These are phyloP conservation scores for Styela clava DNA, from an alignment of 23 tunicate genomes.

Conservation along the genomic window DNA sequence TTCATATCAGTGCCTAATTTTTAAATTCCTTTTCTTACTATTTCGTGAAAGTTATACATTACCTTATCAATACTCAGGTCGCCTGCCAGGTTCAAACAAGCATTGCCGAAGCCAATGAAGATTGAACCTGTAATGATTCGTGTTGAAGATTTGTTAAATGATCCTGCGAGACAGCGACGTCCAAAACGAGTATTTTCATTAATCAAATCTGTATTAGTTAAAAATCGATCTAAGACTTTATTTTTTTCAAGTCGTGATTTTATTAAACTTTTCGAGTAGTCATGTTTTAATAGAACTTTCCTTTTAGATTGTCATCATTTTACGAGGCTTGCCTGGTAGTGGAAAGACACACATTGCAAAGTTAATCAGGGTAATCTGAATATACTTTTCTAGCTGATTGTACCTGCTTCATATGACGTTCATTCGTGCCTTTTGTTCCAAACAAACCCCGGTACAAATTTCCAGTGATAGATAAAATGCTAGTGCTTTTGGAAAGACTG, in stretches of 20 bases:
- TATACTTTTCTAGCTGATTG: not conserved
- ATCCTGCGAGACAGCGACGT: constrained; percentile 64
- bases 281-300: not conserved
- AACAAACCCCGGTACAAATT: no score
- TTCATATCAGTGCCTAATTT: no score
- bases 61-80: not conserved
- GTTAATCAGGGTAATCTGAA: constrained; percentile 60
- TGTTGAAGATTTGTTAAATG: constrained; percentile 50
- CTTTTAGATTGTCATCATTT: constrained; percentile 75
- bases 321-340: constrained; percentile 85
- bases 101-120: not conserved
- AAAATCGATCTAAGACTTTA: no score
- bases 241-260: no score
- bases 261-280: no score
- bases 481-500: no score
- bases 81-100: not conserved
- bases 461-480: no score
- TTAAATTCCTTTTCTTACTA: no score
- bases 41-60: no score
- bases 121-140: constrained; percentile 30
- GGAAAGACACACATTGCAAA: constrained; percentile 89
- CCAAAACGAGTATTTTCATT: constrained; percentile 42
- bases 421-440: no score
- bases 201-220: not conserved
- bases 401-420: not conserved